Evolutionary conservation across 37 sponge, comb jelly and placozoan species (phyloP), one percentile per base, ranked within the genome.

Genomic region (Beroe forskalii): DNA sequence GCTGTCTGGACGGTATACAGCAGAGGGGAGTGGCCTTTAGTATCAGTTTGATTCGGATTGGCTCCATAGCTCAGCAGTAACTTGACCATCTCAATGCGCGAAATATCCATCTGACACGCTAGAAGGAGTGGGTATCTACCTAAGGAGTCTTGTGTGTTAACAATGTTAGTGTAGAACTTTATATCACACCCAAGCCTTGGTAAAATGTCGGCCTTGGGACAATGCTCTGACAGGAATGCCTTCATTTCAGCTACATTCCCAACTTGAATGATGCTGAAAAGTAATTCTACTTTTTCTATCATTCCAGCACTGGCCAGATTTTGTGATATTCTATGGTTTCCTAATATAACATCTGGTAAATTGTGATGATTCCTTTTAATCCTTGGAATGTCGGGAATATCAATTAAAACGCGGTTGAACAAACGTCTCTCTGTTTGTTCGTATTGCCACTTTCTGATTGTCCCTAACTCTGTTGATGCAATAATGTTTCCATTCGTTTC

Each of bases 21-120:
- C 25, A 80, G 48, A 2, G 86, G 86, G 27, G 27, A 80, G 25
- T 80, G 48, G 38, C 40, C 30, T 1, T 43, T 43, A 2, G 9
- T 48, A 80, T 80, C 86, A 2, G n/a, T 30, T 20, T 80, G 86
- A 25, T 80, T 80, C n/a, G 86, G 86, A n/a, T 80, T 80, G 3
- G 86, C 86, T 42, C 86, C 86, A 48, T 44, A 80, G 8, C 41
- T 43, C n/a, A 80, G 55, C 25, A 80, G 55, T 9, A 80, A 22
- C 55, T 23, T 80, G 14, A 48, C 41, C 86, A 80, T 80, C 2
- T 80, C 55, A 25, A 42, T 80, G 14, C 86, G 28, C 4, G 55
- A 44, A 6, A 48, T 33, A 17, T 48, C 86, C 86, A 80, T 44
- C 27, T 44, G 40, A 25, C 86, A 80, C 14, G 86, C 22, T 48